Evolutionary conservation across 2,797 vertebrate genomes (phyloP).

Genomic region (Clangula hyemalis): DNA sequence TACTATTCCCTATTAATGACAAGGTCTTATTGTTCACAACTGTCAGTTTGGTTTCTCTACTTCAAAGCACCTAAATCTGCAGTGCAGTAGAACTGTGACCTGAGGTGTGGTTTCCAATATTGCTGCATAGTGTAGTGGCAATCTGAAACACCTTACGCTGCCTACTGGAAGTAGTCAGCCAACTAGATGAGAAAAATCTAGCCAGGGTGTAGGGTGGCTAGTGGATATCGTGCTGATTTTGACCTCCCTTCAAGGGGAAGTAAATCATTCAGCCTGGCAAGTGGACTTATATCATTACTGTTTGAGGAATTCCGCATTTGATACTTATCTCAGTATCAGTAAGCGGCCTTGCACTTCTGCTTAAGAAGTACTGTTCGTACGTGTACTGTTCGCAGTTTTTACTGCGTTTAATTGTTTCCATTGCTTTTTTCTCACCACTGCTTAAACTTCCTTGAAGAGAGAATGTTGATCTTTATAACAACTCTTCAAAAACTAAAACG

Average conservation of each 20-base stretch:
- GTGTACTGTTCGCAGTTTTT: background rate
- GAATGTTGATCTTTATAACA: background rate
- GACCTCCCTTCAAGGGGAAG: background rate
- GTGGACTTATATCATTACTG: background rate
- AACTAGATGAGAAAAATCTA: background rate
- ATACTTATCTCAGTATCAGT: background rate
- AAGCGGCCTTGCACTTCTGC: background rate
- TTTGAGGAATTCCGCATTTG: background rate
- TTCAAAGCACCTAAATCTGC: constrained; percentile 55
- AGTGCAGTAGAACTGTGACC: constrained; percentile 54
- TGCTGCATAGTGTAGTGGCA: constrained; percentile 27
- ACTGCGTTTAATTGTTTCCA: background rate
- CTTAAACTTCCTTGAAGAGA: background rate
- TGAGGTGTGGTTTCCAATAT: constrained; percentile 55
- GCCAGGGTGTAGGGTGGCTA: background rate
- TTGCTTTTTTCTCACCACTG: background rate
- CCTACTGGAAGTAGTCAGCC: background rate
- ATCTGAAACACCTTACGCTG: background rate
- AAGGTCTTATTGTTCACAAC: background rate
- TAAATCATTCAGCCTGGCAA: background rate
- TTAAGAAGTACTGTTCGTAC: too few relatives aligned
- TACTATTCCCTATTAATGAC: background rate
- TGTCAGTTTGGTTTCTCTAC: constrained; percentile 40
- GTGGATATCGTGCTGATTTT: background rate
- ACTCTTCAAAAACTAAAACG: background rate